Evolutionary conservation across 2,113 vertebrate genomes (phyloP).

Genomic region (Agapornis roseicollis): DNA sequence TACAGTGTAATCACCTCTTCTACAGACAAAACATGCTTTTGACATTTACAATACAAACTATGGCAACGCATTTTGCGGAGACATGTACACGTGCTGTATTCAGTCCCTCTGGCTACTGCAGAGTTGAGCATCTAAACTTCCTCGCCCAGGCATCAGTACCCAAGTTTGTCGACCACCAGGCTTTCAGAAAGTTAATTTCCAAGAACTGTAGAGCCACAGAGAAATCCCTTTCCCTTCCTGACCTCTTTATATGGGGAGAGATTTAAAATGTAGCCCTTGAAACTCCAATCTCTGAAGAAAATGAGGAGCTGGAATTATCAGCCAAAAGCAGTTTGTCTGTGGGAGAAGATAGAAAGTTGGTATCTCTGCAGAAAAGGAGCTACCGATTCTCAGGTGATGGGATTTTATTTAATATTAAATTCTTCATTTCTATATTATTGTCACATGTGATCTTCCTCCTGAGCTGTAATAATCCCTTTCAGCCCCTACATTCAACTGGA

Average conservation of each 20-base stretch:
- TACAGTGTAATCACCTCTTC: too few relatives aligned
- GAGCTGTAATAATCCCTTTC: slow-evolving; percentile 3
- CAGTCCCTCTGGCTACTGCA: too few relatives aligned
- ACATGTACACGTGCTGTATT: too few relatives aligned
- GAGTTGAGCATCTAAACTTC: too few relatives aligned
- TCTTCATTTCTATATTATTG: not conserved
- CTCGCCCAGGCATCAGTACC: not conserved
- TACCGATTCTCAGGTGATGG: not conserved
- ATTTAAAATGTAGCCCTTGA: slow-evolving; percentile 13
- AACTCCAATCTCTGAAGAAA: slow-evolving; percentile 38
- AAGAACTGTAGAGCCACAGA: not conserved
- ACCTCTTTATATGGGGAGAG: slow-evolving; percentile 3
- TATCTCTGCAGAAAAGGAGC: not conserved
- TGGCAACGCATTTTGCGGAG: too few relatives aligned
- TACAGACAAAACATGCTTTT: too few relatives aligned
- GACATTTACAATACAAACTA: too few relatives aligned
- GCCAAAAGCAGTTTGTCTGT: not conserved
- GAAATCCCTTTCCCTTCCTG: not conserved
- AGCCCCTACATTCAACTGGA: not conserved
- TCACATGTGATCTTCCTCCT: not conserved
- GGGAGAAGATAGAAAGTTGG: not conserved
- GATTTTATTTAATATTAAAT: not conserved
- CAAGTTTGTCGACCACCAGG: fast-evolving
- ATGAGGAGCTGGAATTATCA: slow-evolving; percentile 50
- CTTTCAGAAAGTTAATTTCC: not conserved